These are phyloP conservation scores for Intellagama lesueurii DNA, from an alignment of 2,797 vertebrate genomes.

Conservation along the genomic window DNA sequence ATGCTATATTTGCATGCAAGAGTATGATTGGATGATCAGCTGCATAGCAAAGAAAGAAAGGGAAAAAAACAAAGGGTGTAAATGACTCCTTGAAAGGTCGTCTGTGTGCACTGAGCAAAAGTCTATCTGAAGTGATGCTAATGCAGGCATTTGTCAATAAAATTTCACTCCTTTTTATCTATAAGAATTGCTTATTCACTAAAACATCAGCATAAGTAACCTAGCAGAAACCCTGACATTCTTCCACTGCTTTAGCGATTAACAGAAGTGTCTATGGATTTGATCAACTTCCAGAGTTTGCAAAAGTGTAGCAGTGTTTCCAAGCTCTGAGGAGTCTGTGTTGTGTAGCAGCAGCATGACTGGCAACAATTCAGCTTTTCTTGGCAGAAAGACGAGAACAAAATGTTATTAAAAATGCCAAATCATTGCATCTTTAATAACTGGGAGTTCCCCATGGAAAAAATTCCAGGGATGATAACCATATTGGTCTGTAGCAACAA, in stretches of 20 bases:
- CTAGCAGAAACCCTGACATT: not conserved
- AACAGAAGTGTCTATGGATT: not conserved
- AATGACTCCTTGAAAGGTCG: constrained; percentile 69
- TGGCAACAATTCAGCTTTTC: not conserved
- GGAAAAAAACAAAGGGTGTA: constrained; percentile 58
- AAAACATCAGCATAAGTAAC: not conserved
- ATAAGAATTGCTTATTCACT: not conserved
- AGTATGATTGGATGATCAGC: constrained; percentile 81
- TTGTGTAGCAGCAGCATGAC: not conserved
- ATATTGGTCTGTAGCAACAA: no score
- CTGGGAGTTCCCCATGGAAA: not conserved
- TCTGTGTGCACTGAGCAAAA: constrained; percentile 65
- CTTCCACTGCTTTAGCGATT: constrained; percentile 31
- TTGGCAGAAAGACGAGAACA: not conserved
- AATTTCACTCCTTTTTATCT: not conserved
- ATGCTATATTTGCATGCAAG: constrained; percentile 82
- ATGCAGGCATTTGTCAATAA: not conserved
- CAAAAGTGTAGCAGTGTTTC: no score
- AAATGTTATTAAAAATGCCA: not conserved
- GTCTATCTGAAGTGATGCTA: constrained; percentile 53
- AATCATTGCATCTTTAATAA: not conserved
- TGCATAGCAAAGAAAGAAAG: constrained; percentile 55
- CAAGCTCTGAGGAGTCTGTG: not conserved
- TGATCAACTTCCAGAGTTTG: no score
- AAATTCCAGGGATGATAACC: no score